Evolutionary conservation across 2,888 invertebrate genomes (phyloP), one percentile per base, ranked within the genome.

Genomic region (Eutolmus rufibarbis): DNA sequence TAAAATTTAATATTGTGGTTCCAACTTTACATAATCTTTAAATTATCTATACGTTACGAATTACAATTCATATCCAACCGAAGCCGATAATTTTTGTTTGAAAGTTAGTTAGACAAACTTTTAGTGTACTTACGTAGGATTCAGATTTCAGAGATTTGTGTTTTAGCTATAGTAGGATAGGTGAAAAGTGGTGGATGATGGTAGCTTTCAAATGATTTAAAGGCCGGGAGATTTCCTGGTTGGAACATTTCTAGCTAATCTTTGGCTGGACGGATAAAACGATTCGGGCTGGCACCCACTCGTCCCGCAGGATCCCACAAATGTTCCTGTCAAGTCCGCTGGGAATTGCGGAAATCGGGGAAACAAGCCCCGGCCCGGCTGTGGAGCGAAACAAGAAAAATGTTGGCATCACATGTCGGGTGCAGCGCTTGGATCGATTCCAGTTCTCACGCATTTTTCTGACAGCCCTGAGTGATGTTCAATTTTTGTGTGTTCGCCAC

Each of bases 401-500:
- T 86, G 28, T 86, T 46, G 74, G 86, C 76, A 86, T 86, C 77
- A 86, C 86, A 86, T 86, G 86, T 86, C 86, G 86, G 34, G 77
- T 86, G 86, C 86, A 86, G 77, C 56, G n/a, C 77, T 77, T 86
- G 86, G 86, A 86, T 86, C 77, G 86, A 86, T 86, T 86, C 86
- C 86, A 86, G 86, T 87, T 88, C 87, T 87, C 87, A 88, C 88
- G 88, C 88, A 88, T 88, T 88, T 88, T 87, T 77, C 87, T 87
- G 88, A 88, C 88, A 88, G 87, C 82, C 81, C 77, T 87, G 87
- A 88, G 87, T 88, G 88, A 88, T 88, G 88, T 88, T 88, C 88
- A 88, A 88, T 88, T 88, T 88, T 88, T 86, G 37, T 76, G 51
- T 56, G 56, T 56, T 74, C 57, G 31, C 51, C 74, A 51, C 76